Conservation (phyloP, 2,888 invertebrate species). For the Metellina segmentata region DNA sequence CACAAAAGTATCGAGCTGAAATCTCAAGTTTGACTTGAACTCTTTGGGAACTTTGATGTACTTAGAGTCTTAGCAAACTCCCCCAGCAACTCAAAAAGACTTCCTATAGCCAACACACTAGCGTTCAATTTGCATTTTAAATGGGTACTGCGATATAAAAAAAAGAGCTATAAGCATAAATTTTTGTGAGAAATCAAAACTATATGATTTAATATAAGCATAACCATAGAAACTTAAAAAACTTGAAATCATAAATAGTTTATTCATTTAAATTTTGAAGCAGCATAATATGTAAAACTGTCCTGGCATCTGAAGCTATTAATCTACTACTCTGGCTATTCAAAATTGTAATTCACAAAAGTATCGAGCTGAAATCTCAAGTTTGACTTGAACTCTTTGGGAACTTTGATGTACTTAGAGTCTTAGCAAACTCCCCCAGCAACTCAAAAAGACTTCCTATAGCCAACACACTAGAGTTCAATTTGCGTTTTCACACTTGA, state of each 20-base stretch:
- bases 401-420: background rate
- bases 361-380: background rate
- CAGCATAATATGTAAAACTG: background rate
- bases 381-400: background rate
- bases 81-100: background rate
- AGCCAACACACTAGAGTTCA: background rate
- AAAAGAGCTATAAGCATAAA: no score
- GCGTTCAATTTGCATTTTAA: slow-evolving; percentile 32
- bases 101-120: background rate
- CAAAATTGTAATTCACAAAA: background rate
- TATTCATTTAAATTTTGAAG: background rate
- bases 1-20: background rate
- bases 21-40: background rate
- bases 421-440: background rate
- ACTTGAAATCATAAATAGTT: no score
- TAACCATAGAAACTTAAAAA: no score
- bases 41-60: background rate
- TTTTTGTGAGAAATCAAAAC: no score
- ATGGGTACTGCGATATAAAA: no score
- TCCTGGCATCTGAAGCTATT: background rate
- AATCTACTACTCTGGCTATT: background rate
- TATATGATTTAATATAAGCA: no score
- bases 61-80: background rate
- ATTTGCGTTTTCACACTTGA: slow-evolving; percentile 40
- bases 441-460: background rate